These are phyloP conservation scores for Macropis europaea DNA, from an alignment of 2,888 invertebrate genomes.

Conservation along the genomic window DNA sequence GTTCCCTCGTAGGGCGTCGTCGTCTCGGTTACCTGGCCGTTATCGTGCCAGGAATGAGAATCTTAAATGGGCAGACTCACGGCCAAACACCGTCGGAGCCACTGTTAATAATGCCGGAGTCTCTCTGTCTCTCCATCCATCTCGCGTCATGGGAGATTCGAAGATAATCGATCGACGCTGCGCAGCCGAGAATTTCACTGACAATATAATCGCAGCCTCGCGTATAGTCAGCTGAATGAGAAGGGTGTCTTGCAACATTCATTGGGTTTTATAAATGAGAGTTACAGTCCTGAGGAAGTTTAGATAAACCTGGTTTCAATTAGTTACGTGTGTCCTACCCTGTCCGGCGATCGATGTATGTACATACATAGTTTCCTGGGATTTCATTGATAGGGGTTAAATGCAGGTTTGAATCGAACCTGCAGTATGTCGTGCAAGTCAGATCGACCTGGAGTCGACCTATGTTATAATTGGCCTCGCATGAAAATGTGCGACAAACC, in stretches of 20 bases:
- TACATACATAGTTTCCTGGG: conserved; percentile 21
- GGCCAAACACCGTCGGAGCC: background rate
- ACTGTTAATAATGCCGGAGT: conserved; percentile 22
- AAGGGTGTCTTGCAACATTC: conserved; percentile 14
- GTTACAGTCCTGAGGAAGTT: conserved; percentile 1
- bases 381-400: conserved; percentile 32
- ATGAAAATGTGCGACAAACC: too few species aligned
- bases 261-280: conserved; percentile 41
- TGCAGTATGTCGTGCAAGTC: too few species aligned
- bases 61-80: conserved; percentile 40
- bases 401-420: too few species aligned
- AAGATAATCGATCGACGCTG: conserved; percentile 37
- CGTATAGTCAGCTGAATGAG: background rate
- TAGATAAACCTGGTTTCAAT: conserved; percentile 34
- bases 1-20: conserved; percentile 41
- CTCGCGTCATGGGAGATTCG: background rate
- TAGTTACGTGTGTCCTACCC: conserved; percentile 29
- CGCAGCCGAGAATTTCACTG: conserved; percentile 33
- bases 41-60: conserved; percentile 62
- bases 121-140: background rate
- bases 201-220: conserved; percentile 31
- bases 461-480: too few species aligned
- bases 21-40: conserved; percentile 66
- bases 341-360: background rate
- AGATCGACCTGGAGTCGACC: background rate